Conservation (phyloP, 2,888 invertebrate species). For the Molorchus minor region DNA sequence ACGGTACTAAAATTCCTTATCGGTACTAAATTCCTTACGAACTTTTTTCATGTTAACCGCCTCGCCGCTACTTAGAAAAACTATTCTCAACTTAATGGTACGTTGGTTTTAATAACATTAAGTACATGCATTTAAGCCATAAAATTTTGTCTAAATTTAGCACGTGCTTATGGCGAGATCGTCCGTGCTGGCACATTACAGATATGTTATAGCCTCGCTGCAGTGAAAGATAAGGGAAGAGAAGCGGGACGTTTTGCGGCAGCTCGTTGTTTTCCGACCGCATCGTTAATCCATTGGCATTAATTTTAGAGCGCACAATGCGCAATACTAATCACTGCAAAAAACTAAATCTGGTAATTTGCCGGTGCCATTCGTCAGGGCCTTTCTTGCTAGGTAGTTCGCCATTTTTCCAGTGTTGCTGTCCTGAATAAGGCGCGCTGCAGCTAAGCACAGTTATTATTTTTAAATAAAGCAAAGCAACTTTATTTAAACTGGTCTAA, state of each 20-base stretch:
- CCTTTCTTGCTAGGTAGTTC: slow-evolving; percentile 32
- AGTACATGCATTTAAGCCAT: no score
- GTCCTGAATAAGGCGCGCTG: not conserved
- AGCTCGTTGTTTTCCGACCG: slow-evolving; percentile 39
- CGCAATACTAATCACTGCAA: slow-evolving; percentile 48
- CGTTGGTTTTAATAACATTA: no score
- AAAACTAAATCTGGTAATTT: slow-evolving; percentile 43
- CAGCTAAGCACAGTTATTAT: slow-evolving; percentile 13
- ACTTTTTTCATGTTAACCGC: no score
- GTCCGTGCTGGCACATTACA: no score
- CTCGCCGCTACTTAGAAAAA: no score
- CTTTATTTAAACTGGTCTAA: no score
- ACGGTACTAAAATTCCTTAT: no score
- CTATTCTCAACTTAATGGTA: no score
- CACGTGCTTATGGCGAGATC: no score
- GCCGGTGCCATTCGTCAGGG: slow-evolving; percentile 39
- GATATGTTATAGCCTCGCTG: slow-evolving; percentile 16
- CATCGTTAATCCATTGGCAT: slow-evolving; percentile 49
- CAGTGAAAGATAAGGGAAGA: slow-evolving; percentile 29
- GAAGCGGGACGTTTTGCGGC: slow-evolving; percentile 35
- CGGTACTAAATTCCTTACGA: no score
- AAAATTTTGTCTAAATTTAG: no score
- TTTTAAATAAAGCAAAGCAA: no score
- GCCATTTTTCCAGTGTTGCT: slow-evolving; percentile 16
- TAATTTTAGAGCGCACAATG: slow-evolving; percentile 45